Conservation (phyloP, 2,888 invertebrate genomes). For the Ichneumon xanthorius region DNA sequence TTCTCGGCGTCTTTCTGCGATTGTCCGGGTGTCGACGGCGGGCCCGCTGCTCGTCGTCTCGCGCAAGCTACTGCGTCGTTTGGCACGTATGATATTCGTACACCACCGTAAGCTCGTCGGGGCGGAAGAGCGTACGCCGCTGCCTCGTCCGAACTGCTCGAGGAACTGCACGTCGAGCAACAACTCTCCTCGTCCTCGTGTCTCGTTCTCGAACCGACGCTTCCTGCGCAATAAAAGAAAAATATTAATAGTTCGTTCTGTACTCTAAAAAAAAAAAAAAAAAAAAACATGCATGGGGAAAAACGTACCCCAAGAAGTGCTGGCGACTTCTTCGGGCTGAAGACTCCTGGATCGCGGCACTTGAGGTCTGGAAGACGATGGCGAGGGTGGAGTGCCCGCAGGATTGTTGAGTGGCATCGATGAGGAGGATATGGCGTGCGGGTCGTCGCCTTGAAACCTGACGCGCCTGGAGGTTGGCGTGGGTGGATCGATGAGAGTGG, state of each 20-base stretch:
- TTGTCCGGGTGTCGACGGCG: slow-evolving; percentile 73
- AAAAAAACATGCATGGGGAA: not conserved
- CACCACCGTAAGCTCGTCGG: slow-evolving; percentile 93
- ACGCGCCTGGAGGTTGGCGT: slow-evolving; percentile 84
- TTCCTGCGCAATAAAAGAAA: slow-evolving; percentile 70
- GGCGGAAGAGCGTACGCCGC: slow-evolving; percentile 95
- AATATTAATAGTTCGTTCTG: not conserved
- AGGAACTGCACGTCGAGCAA: slow-evolving; percentile 95
- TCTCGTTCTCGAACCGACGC: slow-evolving; percentile 85
- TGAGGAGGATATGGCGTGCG: slow-evolving; percentile 72
- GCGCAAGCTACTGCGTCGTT: slow-evolving; percentile 96
- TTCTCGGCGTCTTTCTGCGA: slow-evolving; percentile 90
- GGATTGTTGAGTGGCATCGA: slow-evolving; percentile 75
- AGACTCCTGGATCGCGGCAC: slow-evolving; percentile 86
- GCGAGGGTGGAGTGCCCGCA: slow-evolving; percentile 76
- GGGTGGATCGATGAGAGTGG: slow-evolving; percentile 75
- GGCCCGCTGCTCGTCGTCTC: slow-evolving; percentile 87
- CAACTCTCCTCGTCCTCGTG: slow-evolving; percentile 88
- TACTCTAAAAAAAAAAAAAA: not conserved
- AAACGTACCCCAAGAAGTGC: slow-evolving; percentile 80
- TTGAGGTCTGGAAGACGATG: slow-evolving; percentile 85
- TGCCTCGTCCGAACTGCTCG: slow-evolving; percentile 94
- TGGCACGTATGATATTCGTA: slow-evolving; percentile 96
- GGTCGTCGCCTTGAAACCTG: slow-evolving; percentile 86
- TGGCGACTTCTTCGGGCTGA: slow-evolving; percentile 86